Percentiles rank a stretch among this genome's conserved stretches.
Evolutionary conservation across 2,888 invertebrate species (phyloP).

Genomic region (Pristionchus fissidentatus): DNA sequence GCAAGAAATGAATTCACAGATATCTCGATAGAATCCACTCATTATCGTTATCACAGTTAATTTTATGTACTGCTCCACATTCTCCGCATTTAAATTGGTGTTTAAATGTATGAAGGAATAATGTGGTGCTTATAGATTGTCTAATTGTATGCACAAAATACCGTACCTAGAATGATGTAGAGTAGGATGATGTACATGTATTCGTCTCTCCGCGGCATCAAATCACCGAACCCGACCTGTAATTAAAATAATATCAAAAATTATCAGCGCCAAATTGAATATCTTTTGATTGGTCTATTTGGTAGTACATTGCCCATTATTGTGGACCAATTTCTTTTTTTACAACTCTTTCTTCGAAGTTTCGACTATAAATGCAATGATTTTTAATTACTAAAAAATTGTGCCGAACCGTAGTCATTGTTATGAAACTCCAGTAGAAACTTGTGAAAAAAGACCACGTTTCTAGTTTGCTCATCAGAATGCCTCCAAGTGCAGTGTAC

Average conservation of each 20-base stretch:
- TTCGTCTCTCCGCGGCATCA: conserved; percentile 74
- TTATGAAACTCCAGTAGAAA: conserved; percentile 76
- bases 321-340: no score
- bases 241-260: conserved; percentile 21
- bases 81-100: neutral
- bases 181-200: conserved; percentile 75
- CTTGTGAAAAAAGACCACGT: conserved; percentile 75
- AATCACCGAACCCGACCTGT: conserved; percentile 75
- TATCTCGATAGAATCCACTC: no score
- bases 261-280: neutral
- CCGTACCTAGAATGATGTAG: conserved; percentile 73
- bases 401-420: conserved; percentile 75
- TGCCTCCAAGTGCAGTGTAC: conserved; percentile 75
- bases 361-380: no score
- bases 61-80: neutral
- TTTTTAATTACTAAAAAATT: no score
- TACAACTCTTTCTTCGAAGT: no score
- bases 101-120: neutral
- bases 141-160: no score
- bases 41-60: neutral
- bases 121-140: neutral
- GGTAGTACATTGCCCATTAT: no score
- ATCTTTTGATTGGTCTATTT: no score
- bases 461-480: conserved; percentile 74
- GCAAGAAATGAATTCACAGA: no score